Evolutionary conservation across 1,140 invertebrate species (phyloP).

Genomic region (Bombus huntii): DNA sequence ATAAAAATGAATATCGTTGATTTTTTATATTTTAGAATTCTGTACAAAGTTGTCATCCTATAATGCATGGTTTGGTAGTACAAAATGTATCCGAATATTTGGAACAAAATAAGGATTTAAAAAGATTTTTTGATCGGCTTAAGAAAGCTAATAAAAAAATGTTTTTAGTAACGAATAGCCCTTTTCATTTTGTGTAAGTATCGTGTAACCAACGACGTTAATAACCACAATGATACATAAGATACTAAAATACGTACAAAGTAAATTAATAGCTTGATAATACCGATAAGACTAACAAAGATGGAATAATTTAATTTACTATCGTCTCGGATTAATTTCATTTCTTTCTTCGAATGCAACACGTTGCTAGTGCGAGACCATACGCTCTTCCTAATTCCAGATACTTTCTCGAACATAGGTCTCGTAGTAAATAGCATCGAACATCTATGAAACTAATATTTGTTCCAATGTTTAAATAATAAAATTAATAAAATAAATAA

Average conservation of each 20-base stretch:
- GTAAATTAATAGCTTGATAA: too few relatives aligned
- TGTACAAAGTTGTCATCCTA: slow-evolving; percentile 93
- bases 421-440: too few relatives aligned
- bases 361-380: too few relatives aligned
- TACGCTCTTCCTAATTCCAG: too few relatives aligned
- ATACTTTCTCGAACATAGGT: too few relatives aligned
- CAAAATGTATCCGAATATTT: slow-evolving; percentile 92
- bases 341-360: too few relatives aligned
- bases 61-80: slow-evolving; percentile 94
- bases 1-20: neutral
- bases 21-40: slow-evolving; percentile 87
- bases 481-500: too few relatives aligned
- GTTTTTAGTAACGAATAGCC: slow-evolving; percentile 98
- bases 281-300: too few relatives aligned
- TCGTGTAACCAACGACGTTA: neutral
- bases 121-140: slow-evolving; percentile 90
- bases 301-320: too few relatives aligned
- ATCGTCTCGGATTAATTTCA: too few relatives aligned
- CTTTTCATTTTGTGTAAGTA: slow-evolving; percentile 97
- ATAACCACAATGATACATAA: neutral
- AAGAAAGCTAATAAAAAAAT: slow-evolving; percentile 91
- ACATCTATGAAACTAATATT: accelerated
- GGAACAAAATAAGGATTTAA: slow-evolving; percentile 89
- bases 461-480: too few relatives aligned
- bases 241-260: neutral